Conservation (phyloP, 1,140 invertebrate species). For the Leptinotarsa undecemlineata region DNA sequence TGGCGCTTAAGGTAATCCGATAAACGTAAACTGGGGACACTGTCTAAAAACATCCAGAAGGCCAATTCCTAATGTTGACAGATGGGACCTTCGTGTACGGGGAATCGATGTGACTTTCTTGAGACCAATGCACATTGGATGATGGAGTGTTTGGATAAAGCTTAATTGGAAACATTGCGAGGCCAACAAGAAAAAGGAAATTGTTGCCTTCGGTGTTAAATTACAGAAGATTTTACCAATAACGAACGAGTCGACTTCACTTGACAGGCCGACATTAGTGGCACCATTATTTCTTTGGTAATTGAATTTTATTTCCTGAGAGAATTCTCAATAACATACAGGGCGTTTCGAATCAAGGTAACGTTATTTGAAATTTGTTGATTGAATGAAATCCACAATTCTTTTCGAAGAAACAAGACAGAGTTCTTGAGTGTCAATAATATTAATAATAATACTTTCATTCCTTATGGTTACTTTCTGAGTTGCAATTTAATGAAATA, state of each 20-base stretch:
- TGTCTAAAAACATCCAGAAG: slow-evolving; percentile 7
- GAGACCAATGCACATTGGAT: slow-evolving; percentile 1
- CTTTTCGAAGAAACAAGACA: background rate
- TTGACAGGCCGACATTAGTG: background rate
- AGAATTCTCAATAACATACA: background rate
- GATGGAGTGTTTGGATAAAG: slow-evolving; percentile 8
- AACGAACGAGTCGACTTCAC: background rate
- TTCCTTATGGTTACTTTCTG: background rate
- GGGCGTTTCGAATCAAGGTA: background rate
- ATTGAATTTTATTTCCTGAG: slow-evolving; percentile 1
- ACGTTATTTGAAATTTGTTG: background rate
- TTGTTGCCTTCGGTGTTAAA: background rate
- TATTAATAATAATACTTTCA: background rate
- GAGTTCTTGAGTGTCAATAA: background rate
- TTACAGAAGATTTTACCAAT: slow-evolving; percentile 5
- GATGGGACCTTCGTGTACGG: background rate
- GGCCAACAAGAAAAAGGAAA: background rate
- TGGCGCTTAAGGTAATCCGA: slow-evolving; percentile 9
- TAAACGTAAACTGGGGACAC: slow-evolving; percentile 4
- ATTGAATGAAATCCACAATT: background rate
- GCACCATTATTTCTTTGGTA: background rate
- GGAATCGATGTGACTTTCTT: slow-evolving; percentile 1
- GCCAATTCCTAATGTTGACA: slow-evolving; percentile 11
- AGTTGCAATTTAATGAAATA: background rate
- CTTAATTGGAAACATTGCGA: slow-evolving; percentile 1